Evolutionary conservation across 2,113 vertebrate genomes (phyloP), one percentile per base, ranked within the genome.

Genomic region (Leuciscus idus): DNA sequence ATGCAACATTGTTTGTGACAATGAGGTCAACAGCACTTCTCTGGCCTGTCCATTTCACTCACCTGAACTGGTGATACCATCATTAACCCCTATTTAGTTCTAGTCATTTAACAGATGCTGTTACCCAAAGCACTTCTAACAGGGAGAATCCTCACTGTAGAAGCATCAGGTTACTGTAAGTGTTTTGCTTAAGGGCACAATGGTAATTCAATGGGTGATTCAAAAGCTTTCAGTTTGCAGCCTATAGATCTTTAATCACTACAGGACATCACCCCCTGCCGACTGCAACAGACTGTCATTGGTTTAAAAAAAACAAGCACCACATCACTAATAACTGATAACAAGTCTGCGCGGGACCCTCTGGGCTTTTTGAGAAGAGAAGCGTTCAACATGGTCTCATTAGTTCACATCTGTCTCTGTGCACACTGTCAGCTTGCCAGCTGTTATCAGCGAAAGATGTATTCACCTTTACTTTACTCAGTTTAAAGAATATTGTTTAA

Each of bases 401-500:
- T 79, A 23, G 28, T 78, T 78, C 17, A 23, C 28, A 78, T 78
- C 30, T 59, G 76, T 78, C 76, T 78, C 30, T 59, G 48, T 55
- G 4, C 17, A 77, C 6, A 21, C 28, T 77, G 48, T 55, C 8
- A 15, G 75, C 26, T 55, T 77, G 75, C 75, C 75, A 77, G 75
- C 48, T 77, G 75, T 77, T 77, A 11, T 77, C 15, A 77, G 26
- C 21, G 17, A 30, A 52, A 33, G 3, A 55, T 5, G 21, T 73
- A 19, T 30, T 77, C 48, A 52, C 75, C 15, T 73, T 43, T 23
- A 21, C 13, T 72, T 72, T 23, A 43, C 36, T 23, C 33, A 72
- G 19, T 39, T 72, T 23, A 10, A 72, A 10, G 9, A 39, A 23
- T 9, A 21, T 70, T 26, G n/a, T 4, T 70, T 39, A 39, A 72